phyloP scores from a whole-genome alignment of 53 echinoderm and acorn worm genomes.

The Arbacia lixula region DNA sequence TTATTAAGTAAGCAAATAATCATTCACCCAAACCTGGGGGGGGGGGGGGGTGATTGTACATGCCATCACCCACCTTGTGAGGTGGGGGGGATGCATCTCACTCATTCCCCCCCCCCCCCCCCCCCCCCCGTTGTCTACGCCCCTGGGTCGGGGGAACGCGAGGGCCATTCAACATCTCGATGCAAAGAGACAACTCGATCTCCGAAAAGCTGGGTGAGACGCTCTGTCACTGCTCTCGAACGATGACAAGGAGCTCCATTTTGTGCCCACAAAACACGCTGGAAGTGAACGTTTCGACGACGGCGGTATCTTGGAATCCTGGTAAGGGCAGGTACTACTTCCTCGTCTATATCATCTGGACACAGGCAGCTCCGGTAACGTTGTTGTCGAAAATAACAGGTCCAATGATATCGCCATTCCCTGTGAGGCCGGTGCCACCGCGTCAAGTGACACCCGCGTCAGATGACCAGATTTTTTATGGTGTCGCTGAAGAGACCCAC shows the following conservation, averaged over 20 bases:
- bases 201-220: slow-evolving; percentile 42
- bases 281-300: slow-evolving; percentile 20
- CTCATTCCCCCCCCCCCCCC: background rate
- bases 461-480: no score
- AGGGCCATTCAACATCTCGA: slow-evolving; percentile 39
- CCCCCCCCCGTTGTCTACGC: no score
- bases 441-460: no score
- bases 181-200: slow-evolving; percentile 42
- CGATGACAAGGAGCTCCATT: slow-evolving; percentile 65
- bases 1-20: no score
- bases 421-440: slow-evolving; percentile 36
- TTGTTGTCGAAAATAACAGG: slow-evolving; percentile 43
- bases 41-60: no score
- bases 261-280: slow-evolving; percentile 56
- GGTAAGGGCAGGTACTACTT: slow-evolving; percentile 45
- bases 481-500: no score
- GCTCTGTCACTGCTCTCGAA: slow-evolving; percentile 23
- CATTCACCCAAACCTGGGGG: no score
- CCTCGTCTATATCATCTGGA: slow-evolving; percentile 36
- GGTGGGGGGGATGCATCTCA: no score
- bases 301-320: slow-evolving; percentile 29
- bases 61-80: no score
- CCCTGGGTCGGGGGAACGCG: slow-evolving; percentile 23
- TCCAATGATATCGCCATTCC: slow-evolving; percentile 28
- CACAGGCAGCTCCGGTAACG: slow-evolving; percentile 24